Evolutionary conservation across 2,113 vertebrate genomes (phyloP).

Genomic region (Bothrops jararaca): DNA sequence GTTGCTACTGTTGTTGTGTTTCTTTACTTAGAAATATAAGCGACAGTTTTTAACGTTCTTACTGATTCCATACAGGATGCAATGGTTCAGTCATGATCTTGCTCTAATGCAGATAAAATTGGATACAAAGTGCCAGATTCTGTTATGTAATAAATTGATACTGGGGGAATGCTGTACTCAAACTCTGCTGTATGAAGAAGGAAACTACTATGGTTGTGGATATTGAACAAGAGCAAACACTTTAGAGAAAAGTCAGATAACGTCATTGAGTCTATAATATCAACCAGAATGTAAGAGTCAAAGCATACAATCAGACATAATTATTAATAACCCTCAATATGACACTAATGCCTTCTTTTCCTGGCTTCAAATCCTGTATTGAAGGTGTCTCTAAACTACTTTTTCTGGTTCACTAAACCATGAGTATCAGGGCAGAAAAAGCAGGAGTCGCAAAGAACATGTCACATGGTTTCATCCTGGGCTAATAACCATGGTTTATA

Average conservation of each 20-base stretch:
- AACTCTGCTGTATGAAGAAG: conserved; percentile 19
- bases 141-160: not conserved
- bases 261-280: not conserved
- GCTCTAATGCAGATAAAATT: not conserved
- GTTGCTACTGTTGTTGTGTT: conserved; percentile 36
- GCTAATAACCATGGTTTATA: not conserved
- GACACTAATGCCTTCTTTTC: not conserved
- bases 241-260: not conserved
- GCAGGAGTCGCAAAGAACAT: not conserved
- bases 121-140: conserved; percentile 13
- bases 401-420: not conserved
- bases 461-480: not conserved
- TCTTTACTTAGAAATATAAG: conserved; percentile 59
- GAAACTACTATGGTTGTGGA: not conserved
- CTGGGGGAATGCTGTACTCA: not conserved
- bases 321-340: not conserved
- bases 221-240: accelerated
- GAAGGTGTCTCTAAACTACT: not conserved
- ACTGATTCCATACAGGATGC: conserved; percentile 35
- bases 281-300: not conserved
- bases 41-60: conserved; percentile 57
- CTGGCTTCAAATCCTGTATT: not conserved
- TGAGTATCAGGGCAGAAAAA: not conserved
- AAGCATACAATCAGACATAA: not conserved
- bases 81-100: not conserved